Percentiles rank a stretch among this genome's conserved stretches.
Conservation (phyloP, 2,113 vertebrate genomes). For the Scytalopus superciliaris region DNA sequence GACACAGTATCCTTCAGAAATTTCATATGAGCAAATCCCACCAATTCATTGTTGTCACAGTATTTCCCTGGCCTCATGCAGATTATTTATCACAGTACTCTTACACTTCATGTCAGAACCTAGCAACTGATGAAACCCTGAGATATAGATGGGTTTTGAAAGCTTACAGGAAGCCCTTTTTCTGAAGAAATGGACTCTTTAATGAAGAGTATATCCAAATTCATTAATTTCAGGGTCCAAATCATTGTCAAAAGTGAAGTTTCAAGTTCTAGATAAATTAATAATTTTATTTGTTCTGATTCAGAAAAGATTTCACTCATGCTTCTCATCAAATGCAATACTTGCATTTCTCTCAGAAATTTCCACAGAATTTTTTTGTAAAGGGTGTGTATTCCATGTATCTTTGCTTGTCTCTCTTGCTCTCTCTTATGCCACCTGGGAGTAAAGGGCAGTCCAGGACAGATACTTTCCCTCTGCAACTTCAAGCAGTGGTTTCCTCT, state of each 20-base stretch:
- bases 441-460: background rate
- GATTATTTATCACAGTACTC: background rate
- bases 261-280: background rate
- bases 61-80: background rate
- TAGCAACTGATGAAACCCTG: background rate
- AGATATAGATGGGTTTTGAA: background rate
- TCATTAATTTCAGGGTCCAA: background rate
- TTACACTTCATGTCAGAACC: background rate
- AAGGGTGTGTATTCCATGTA: accelerated
- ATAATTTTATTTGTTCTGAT: background rate
- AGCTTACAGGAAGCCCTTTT: background rate
- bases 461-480: background rate
- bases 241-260: background rate
- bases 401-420: background rate
- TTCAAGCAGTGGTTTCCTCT: background rate
- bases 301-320: background rate
- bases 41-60: background rate
- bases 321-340: background rate
- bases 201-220: background rate
- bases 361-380: background rate
- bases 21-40: background rate
- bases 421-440: background rate
- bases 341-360: background rate
- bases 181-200: background rate
- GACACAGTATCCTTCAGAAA: background rate